These are phyloP conservation scores for Nesospiza acunhae DNA, from an alignment of 2,113 vertebrate species.

Conservation along the genomic window DNA sequence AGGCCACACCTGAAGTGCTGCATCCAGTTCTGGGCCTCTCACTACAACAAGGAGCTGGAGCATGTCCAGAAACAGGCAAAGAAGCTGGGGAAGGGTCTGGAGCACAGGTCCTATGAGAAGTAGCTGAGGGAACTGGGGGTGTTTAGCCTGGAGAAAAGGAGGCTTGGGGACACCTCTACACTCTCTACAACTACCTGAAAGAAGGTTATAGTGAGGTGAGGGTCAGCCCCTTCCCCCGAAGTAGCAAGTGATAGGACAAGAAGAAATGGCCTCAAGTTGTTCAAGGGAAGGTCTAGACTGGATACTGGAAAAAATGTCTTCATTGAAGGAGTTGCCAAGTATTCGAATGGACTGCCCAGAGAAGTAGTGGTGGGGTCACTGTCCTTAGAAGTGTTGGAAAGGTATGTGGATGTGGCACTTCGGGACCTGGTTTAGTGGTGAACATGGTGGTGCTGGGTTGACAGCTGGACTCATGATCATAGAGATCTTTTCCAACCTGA, in stretches of 20 bases:
- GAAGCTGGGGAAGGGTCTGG: background rate
- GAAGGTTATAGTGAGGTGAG: background rate
- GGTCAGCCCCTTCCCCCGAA: no score
- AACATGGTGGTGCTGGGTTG: background rate
- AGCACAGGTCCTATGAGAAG: background rate
- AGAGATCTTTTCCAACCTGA: background rate
- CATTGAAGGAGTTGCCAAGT: background rate
- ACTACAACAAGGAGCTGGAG: background rate
- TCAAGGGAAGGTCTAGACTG: background rate
- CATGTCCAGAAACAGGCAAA: background rate
- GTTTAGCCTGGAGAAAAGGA: background rate
- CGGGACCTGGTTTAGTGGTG: background rate
- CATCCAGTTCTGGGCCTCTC: background rate
- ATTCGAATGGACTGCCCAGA: background rate
- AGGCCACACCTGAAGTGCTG: background rate
- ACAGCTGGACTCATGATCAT: accelerated
- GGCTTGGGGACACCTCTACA: accelerated
- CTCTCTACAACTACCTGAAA: background rate
- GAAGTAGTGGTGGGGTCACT: background rate
- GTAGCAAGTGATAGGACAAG: background rate
- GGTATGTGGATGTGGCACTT: background rate
- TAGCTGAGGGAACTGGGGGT: background rate
- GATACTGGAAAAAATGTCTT: background rate
- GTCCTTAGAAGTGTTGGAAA: background rate
- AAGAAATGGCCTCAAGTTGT: background rate